Evolutionary conservation across 2,113 vertebrate genomes (phyloP).

Genomic region (Pipra filicauda): DNA sequence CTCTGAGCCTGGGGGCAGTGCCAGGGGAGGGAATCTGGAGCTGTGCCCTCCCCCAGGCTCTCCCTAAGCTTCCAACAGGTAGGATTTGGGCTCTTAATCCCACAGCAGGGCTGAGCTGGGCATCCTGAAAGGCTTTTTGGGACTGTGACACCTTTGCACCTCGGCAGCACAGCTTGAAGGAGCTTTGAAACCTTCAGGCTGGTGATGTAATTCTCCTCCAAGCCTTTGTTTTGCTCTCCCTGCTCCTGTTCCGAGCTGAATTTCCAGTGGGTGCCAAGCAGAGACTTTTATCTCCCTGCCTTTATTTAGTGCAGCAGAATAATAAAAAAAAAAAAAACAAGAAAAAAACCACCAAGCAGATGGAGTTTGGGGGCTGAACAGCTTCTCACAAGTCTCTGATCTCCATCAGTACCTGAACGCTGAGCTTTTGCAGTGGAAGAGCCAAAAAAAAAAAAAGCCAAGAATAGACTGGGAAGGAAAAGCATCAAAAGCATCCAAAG

Average conservation of each 20-base stretch:
- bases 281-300: slow-evolving; percentile 24
- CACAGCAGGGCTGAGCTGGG: background rate
- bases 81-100: rapidly evolving
- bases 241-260: background rate
- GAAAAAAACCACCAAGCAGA: background rate
- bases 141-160: background rate
- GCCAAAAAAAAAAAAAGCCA: background rate
- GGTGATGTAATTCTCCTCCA: background rate
- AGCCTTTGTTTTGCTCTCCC: slow-evolving; percentile 14
- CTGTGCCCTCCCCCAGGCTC: background rate
- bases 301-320: slow-evolving; percentile 9
- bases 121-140: background rate
- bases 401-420: background rate
- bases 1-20: rapidly evolving
- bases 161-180: background rate
- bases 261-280: slow-evolving; percentile 36
- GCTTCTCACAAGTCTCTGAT: slow-evolving; percentile 37
- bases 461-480: background rate
- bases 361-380: slow-evolving; percentile 51
- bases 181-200: background rate
- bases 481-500: slow-evolving; percentile 15
- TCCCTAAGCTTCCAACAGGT: background rate
- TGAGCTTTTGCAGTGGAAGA: background rate
- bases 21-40: background rate
- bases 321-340: background rate